Percentiles rank a stretch among this genome's conserved stretches.
phyloP scores from a whole-genome alignment of 1,140 invertebrate genomes.

The Leptestheria dahalacensis region DNA sequence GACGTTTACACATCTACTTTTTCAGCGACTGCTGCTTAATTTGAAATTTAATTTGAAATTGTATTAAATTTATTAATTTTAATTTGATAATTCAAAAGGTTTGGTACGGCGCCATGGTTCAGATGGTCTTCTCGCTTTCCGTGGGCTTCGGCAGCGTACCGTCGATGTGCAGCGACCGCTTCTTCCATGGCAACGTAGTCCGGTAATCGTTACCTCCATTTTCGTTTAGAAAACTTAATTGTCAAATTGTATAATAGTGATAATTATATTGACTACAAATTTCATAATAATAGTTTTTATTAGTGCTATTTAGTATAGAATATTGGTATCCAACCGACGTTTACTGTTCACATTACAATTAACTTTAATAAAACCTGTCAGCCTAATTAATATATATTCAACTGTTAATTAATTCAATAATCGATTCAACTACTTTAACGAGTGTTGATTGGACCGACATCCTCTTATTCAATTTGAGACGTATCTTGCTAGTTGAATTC shows the following conservation, averaged over 20 bases:
- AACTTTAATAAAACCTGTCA: not conserved
- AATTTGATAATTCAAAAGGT: not conserved
- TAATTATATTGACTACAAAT: not conserved
- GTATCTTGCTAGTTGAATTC: too few species aligned
- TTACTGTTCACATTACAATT: not conserved
- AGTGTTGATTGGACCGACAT: too few species aligned
- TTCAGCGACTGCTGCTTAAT: too few species aligned
- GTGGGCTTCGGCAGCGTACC: conserved; percentile 8
- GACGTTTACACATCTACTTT: too few species aligned
- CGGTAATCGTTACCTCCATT: not conserved
- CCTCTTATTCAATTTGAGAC: too few species aligned
- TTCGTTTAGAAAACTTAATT: not conserved
- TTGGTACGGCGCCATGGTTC: conserved; percentile 14
- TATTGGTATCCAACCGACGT: not conserved
- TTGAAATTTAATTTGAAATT: too few species aligned
- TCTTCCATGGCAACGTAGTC: conserved; percentile 2
- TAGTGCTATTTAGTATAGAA: too few species aligned
- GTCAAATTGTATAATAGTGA: not conserved
- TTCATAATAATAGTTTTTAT: too few species aligned
- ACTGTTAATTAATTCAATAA: not conserved
- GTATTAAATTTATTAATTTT: not conserved
- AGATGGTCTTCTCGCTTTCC: conserved; percentile 11
- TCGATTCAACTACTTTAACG: too few species aligned
- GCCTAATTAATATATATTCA: not conserved
- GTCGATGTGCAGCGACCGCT: not conserved